phyloP scores from a whole-genome alignment of 2,113 vertebrate genomes.

The Aphyosemion australe region DNA sequence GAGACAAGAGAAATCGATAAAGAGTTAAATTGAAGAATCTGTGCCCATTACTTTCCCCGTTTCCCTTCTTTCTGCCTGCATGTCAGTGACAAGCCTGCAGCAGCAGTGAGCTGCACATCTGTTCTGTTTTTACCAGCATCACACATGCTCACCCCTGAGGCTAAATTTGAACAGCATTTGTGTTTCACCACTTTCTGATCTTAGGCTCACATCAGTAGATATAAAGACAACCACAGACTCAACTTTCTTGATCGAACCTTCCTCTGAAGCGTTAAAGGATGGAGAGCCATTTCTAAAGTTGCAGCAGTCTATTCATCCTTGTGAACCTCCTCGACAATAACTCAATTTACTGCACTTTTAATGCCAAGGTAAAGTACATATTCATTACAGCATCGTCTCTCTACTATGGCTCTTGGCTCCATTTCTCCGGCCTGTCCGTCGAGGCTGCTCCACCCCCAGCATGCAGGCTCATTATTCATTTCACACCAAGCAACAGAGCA shows the following conservation, averaged over 20 bases:
- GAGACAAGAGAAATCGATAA: slow-evolving; percentile 70
- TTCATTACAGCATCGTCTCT: slow-evolving; percentile 25
- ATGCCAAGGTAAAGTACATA: slow-evolving; percentile 36
- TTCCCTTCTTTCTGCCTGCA: slow-evolving; percentile 52
- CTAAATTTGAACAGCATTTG: background rate
- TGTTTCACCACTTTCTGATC: background rate
- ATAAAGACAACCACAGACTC: background rate
- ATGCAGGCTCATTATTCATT: slow-evolving; percentile 61
- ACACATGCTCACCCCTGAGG: background rate
- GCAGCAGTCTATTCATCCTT: slow-evolving; percentile 12
- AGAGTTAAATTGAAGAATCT: slow-evolving; percentile 75
- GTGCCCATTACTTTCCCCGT: slow-evolving; percentile 70
- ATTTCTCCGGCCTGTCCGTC: slow-evolving; percentile 40
- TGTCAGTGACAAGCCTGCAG: slow-evolving; percentile 43
- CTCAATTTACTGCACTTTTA: slow-evolving; percentile 26
- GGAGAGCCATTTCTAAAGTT: slow-evolving; percentile 4
- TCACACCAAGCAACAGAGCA: slow-evolving; percentile 46
- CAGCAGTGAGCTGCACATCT: slow-evolving; percentile 6
- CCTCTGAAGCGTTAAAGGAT: background rate
- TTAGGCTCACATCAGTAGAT: slow-evolving; percentile 1
- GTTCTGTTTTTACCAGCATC: slow-evolving; percentile 13
- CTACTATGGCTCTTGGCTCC: slow-evolving; percentile 24
- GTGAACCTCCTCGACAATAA: slow-evolving; percentile 23
- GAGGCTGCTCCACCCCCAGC: slow-evolving; percentile 22
- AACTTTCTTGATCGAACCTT: background rate